Conservation (phyloP, 2,888 invertebrate genomes). For the Heliconius hortense region DNA sequence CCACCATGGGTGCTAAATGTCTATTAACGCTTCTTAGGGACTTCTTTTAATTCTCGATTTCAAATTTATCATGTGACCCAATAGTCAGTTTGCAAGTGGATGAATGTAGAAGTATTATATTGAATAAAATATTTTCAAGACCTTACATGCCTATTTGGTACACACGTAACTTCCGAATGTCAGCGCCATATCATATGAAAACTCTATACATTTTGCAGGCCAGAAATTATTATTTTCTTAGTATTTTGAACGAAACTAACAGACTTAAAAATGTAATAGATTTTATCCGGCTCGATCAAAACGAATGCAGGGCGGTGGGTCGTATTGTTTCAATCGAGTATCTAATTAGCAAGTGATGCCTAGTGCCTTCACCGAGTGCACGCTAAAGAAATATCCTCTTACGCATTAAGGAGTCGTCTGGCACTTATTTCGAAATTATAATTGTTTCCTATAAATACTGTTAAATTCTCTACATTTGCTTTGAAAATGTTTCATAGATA, state of each 20-base stretch:
- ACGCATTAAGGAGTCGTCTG: slow-evolving; percentile 37
- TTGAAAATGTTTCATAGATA: slow-evolving; percentile 28
- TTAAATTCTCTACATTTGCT: slow-evolving; percentile 10
- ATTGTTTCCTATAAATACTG: slow-evolving; percentile 13
- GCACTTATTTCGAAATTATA: slow-evolving; percentile 34
- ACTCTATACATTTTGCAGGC: slow-evolving; percentile 38
- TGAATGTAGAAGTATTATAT: slow-evolving; percentile 36
- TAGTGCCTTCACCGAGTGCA: slow-evolving; percentile 67
- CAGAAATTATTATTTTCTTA: slow-evolving; percentile 46
- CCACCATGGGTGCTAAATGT: slow-evolving; percentile 80
- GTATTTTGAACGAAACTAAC: slow-evolving; percentile 45
- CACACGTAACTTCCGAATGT: slow-evolving; percentile 32
- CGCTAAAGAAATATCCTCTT: slow-evolving; percentile 45
- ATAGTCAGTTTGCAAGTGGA: slow-evolving; percentile 51
- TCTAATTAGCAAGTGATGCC: slow-evolving; percentile 58
- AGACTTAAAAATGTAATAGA: slow-evolving; percentile 42
- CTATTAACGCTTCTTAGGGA: slow-evolving; percentile 77
- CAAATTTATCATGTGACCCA: slow-evolving; percentile 49
- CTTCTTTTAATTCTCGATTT: slow-evolving; percentile 56
- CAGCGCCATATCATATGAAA: slow-evolving; percentile 42
- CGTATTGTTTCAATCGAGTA: slow-evolving; percentile 61
- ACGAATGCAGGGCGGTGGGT: slow-evolving; percentile 50
- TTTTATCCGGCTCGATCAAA: slow-evolving; percentile 44
- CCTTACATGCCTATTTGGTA: slow-evolving; percentile 26
- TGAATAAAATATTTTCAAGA: slow-evolving; percentile 22